Evolutionary conservation across 2,888 invertebrate genomes (phyloP), one percentile per base, ranked within the genome.

Genomic region (Cerastis leucographa): DNA sequence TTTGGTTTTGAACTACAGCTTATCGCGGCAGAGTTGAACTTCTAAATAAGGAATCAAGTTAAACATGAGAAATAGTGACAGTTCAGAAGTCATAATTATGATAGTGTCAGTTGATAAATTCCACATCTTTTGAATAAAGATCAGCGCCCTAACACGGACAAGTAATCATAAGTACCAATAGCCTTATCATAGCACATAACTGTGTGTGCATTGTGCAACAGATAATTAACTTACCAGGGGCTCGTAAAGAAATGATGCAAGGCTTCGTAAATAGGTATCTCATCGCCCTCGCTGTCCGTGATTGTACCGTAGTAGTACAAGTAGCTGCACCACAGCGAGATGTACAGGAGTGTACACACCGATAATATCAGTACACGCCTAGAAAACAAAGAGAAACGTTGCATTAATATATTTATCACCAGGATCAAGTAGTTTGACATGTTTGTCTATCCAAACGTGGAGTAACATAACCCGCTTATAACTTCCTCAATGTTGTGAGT

Each of bases 221-320:
- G 42, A 64, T 42, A 17, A 62, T n/a, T 22, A 44, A 89, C 93
- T 94, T 83, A 98, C 98, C 97, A 98, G 85, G 98, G 98, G 7
- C 99, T 98, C 9, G 98, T 98, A 88, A 99, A 98, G 94, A 99
- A 99, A 93, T 99, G 98, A 87, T 98, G 97, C 0, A 99, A 88
- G 0, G 99, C 99, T 92, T 99, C 99, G 80, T 98, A 98, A 5
- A 99, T 97, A 51, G 98, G 99, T 22, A 99, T 98, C 91, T 98
- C 98, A 83, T 99, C 99, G 0, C 99, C 99, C 80, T 98, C 98
- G 85, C 97, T 97, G 92, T 99, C 98, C 0, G 98, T 98, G 72
- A 99, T 97, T 80, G 98, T 98, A 22, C 99, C 98, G 91, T 99
- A 99, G 95, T 98, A 99, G 93, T 98, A 99, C 35, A 99, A 94